These are phyloP conservation scores for Xestia xanthographa DNA, from an alignment of 2,888 invertebrate species.

Conservation along the genomic window DNA sequence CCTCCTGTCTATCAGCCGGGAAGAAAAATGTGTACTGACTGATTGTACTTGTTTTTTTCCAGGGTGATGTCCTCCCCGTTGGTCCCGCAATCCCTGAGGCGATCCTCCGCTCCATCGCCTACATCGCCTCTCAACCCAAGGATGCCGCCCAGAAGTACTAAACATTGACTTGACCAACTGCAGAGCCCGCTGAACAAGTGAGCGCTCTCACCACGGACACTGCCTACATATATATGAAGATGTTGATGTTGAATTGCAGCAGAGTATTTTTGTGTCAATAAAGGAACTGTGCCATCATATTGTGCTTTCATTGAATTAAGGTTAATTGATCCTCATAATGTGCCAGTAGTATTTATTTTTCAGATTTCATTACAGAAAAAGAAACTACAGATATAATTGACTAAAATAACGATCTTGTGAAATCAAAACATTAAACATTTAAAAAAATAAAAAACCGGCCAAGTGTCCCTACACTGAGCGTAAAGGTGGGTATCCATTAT, in stretches of 20 bases:
- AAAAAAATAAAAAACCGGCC: no score
- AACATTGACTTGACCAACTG: conserved; percentile 31
- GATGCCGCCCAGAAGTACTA: conserved; percentile 42
- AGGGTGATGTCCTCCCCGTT: conserved; percentile 76
- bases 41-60: conserved; percentile 48
- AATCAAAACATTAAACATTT: no score
- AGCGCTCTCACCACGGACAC: conserved; percentile 12
- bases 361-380: not conserved
- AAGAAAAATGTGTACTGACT: not conserved
- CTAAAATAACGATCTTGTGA: no score
- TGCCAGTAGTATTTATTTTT: not conserved
- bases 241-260: conserved; percentile 31
- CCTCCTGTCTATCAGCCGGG: not conserved
- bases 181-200: conserved; percentile 26
- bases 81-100: conserved; percentile 76
- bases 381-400: not conserved
- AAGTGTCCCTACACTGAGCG: no score
- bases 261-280: conserved; percentile 44
- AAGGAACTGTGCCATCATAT: conserved; percentile 53
- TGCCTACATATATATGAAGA: conserved; percentile 13
- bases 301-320: conserved; percentile 31
- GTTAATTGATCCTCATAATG: not conserved
- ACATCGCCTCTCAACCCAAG: conserved; percentile 69
- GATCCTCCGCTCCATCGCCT: conserved; percentile 77
- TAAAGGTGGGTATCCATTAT: no score